These are phyloP conservation scores for Amphimedon queenslandica DNA, from an alignment of 37 sponge, comb jelly and placozoan species.

Conservation along the genomic window DNA sequence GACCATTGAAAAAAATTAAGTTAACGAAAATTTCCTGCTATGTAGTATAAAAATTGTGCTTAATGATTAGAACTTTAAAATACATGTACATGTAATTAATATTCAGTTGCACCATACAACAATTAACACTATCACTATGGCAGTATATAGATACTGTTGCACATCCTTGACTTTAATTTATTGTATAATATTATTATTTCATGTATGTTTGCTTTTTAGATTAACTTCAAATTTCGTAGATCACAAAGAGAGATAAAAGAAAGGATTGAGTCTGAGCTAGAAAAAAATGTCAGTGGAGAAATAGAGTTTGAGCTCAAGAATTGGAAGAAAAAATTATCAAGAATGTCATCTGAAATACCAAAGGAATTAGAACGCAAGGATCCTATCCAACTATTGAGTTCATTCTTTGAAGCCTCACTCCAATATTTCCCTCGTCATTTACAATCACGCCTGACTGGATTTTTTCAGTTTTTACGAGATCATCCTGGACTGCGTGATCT, in stretches of 20 bases:
- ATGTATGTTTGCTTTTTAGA: conserved; percentile 9
- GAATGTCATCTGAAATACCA: background rate
- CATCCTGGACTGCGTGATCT: conserved; percentile 5
- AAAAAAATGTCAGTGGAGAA: background rate
- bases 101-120: no score
- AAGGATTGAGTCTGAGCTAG: background rate
- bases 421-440: conserved; percentile 3
- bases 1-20: no score
- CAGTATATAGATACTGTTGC: no score
- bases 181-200: background rate
- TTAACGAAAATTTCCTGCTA: no score
- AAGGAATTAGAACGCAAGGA: conserved; percentile 19
- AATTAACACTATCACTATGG: no score
- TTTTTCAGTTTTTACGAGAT: conserved; percentile 14
- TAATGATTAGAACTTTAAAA: no score
- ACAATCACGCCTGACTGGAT: conserved; percentile 11
- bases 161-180: background rate
- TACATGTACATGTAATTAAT: no score
- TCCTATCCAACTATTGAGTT: conserved; percentile 12
- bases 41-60: no score
- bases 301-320: background rate
- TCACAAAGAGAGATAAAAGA: background rate
- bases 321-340: background rate
- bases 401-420: conserved; percentile 9
- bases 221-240: conserved; percentile 15